phyloP scores from a whole-genome alignment of 2,888 invertebrate genomes.

The Andrena flavipes region DNA sequence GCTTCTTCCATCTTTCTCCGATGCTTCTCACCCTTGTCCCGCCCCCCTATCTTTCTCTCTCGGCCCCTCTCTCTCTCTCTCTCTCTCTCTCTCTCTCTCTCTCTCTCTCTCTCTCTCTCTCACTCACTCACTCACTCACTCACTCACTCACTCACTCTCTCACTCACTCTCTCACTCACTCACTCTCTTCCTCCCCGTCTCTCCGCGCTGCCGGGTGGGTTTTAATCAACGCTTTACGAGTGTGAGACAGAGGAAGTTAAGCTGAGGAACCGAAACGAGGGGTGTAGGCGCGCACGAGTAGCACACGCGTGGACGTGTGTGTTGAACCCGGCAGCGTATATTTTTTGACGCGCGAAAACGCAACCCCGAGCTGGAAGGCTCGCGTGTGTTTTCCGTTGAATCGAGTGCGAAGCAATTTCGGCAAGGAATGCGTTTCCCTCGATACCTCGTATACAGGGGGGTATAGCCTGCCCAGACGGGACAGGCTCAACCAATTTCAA shows the following conservation, averaged over 20 bases:
- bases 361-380: constrained; percentile 77
- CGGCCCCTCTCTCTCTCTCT: constrained; percentile 39
- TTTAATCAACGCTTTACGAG: constrained; percentile 83
- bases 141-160: neutral
- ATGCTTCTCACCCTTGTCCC: constrained; percentile 33
- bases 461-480: constrained; percentile 82
- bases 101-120: neutral
- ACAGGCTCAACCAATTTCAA: constrained; percentile 85
- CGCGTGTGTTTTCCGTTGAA: constrained; percentile 74
- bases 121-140: constrained; percentile 40
- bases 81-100: constrained; percentile 37
- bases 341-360: constrained; percentile 81
- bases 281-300: constrained; percentile 9
- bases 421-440: constrained; percentile 84
- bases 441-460: constrained; percentile 76
- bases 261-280: constrained; percentile 50
- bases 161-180: constrained; percentile 43
- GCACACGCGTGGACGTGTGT: constrained; percentile 5
- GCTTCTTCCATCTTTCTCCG: constrained; percentile 23
- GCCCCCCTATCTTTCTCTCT: constrained; percentile 53
- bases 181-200: constrained; percentile 45
- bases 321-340: constrained; percentile 67
- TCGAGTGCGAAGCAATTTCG: constrained; percentile 84
- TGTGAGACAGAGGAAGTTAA: constrained; percentile 65
- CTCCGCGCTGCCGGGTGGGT: constrained; percentile 77